Percentiles rank a stretch among this genome's conserved stretches.
These are phyloP conservation scores for Aphidius gifuensis DNA, from an alignment of 1,140 invertebrate species.

Conservation along the genomic window DNA sequence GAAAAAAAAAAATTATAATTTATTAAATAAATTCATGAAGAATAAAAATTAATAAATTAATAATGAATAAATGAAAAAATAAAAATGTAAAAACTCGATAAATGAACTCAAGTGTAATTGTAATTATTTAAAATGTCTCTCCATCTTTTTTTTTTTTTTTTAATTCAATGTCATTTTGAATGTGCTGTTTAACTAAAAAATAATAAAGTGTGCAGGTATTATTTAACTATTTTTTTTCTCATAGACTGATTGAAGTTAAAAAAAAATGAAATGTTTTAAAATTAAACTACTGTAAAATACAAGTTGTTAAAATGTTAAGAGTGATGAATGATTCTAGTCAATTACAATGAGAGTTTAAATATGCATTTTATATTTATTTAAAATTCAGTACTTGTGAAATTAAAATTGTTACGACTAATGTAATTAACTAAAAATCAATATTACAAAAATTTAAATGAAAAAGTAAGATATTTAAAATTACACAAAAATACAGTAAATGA, in stretches of 20 bases:
- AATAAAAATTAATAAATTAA: too few relatives aligned
- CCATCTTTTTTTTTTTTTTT: too few relatives aligned
- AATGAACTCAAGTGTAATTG: too few relatives aligned
- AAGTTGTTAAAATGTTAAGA: conserved; percentile 34
- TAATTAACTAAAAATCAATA: conserved; percentile 17
- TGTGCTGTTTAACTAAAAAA: not conserved
- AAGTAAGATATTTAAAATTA: conserved; percentile 1
- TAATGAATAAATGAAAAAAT: too few relatives aligned
- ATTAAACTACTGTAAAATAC: conserved; percentile 5
- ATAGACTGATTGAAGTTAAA: conserved; percentile 8
- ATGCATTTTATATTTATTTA: not conserved
- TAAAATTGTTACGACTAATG: conserved; percentile 11
- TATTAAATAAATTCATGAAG: too few relatives aligned
- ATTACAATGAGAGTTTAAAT: conserved; percentile 33
- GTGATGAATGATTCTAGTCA: conserved; percentile 56
- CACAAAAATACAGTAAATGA: not conserved
- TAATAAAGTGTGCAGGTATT: not conserved
- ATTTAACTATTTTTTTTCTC: too few relatives aligned
- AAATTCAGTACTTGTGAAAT: not conserved
- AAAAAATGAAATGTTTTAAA: not conserved
- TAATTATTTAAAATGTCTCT: too few relatives aligned
- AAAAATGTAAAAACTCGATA: too few relatives aligned
- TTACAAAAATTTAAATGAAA: not conserved
- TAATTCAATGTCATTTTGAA: too few relatives aligned
- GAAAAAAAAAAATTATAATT: too few relatives aligned